Conservation (phyloP, 35 echinoderm and acorn worm species). For the Lytechinus pictus region DNA sequence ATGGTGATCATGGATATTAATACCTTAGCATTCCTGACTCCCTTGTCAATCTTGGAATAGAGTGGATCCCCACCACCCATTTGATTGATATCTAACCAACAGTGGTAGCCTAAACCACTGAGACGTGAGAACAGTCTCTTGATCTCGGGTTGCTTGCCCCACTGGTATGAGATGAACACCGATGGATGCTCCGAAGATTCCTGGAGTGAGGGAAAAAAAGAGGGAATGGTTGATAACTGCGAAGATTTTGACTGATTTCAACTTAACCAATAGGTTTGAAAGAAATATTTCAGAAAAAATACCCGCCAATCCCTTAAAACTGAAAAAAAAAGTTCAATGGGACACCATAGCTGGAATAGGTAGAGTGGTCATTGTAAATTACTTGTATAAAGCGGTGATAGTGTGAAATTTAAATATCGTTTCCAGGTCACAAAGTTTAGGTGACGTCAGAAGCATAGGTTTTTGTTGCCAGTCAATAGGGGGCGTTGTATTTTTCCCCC, state of each 20-base stretch:
- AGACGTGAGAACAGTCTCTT: constrained; percentile 82
- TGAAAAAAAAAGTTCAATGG: background rate
- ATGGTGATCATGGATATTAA: no score
- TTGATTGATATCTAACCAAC: constrained; percentile 94
- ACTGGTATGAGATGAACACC: constrained; percentile 96
- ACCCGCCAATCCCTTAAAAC: background rate
- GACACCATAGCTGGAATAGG: no score
- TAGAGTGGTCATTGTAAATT: no score
- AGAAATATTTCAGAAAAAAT: background rate
- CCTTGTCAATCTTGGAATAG: constrained; percentile 92
- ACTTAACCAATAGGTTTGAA: background rate
- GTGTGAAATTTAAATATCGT: no score
- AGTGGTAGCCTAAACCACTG: constrained; percentile 75
- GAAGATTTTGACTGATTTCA: background rate
- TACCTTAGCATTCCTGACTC: constrained; percentile 93
- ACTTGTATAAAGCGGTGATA: no score
- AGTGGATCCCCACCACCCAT: constrained; percentile 97
- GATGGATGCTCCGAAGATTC: constrained; percentile 36
- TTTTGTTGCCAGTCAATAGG: no score
- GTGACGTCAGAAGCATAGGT: no score
- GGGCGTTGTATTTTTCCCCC: no score
- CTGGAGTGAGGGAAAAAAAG: constrained; percentile 44
- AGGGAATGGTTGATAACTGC: background rate
- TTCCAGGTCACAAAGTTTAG: no score
- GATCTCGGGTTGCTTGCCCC: constrained; percentile 87